Conservation (phyloP, 92 coral and sea anemone genomes). For the Phenganax subtilis region DNA sequence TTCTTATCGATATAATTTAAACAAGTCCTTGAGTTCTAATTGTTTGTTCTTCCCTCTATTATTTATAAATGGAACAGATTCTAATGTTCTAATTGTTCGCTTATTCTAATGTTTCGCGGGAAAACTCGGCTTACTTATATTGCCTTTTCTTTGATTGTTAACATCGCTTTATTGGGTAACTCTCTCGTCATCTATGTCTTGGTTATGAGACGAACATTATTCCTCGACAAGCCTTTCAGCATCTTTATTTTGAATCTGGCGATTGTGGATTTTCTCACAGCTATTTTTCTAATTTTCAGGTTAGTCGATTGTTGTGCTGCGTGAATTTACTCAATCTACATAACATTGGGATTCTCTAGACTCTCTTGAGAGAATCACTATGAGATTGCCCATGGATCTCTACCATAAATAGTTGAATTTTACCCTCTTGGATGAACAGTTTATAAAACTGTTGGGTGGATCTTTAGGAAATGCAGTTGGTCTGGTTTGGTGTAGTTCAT, state of each 20-base stretch:
- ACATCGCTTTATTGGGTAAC: neutral
- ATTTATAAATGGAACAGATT: neutral
- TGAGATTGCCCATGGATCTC: too few relatives aligned
- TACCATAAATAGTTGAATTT: too few relatives aligned
- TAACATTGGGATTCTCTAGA: too few relatives aligned
- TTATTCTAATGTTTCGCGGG: neutral
- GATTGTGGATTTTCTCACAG: conserved; percentile 6
- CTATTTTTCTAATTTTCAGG: conserved; percentile 7
- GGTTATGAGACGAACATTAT: neutral
- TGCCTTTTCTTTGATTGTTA: neutral
- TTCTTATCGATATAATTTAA: too few relatives aligned
- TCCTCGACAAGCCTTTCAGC: neutral
- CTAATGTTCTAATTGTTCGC: neutral
- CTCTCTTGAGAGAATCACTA: too few relatives aligned
- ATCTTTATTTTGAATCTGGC: conserved; percentile 17
- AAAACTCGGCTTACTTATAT: neutral
- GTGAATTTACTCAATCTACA: too few relatives aligned
- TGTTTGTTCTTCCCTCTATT: neutral
- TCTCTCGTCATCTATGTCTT: neutral
- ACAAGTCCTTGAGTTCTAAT: too few relatives aligned
- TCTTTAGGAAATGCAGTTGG: too few relatives aligned
- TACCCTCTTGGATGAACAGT: too few relatives aligned
- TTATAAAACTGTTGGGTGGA: too few relatives aligned
- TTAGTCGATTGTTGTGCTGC: neutral
- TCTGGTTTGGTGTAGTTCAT: neutral